phyloP scores from a whole-genome alignment of 1,140 invertebrate species.

The Drosophila prosaltans region DNA sequence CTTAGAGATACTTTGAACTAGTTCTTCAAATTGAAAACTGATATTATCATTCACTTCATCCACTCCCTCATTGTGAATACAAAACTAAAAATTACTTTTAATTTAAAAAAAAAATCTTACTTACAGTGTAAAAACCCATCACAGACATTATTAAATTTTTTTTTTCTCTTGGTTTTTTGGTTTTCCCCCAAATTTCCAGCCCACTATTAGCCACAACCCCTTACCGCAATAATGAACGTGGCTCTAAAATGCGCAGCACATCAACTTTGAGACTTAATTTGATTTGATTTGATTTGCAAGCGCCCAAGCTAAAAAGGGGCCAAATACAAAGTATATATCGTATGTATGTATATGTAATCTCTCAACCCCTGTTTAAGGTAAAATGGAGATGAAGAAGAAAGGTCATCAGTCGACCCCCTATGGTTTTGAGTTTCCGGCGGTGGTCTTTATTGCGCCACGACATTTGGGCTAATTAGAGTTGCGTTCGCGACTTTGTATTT shows the following conservation, averaged over 20 bases:
- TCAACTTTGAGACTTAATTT: conserved; percentile 72
- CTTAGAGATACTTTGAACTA: no score
- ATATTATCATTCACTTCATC: no score
- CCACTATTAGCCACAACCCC: conserved; percentile 2
- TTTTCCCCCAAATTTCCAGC: no score
- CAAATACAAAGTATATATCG: neutral
- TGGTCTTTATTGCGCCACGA: conserved; percentile 57
- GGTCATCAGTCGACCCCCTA: conserved; percentile 13
- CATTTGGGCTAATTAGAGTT: conserved; percentile 67
- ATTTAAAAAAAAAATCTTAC: no score
- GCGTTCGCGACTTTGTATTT: conserved; percentile 58
- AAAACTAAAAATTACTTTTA: no score
- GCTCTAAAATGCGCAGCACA: conserved; percentile 57
- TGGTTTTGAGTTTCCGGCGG: conserved; percentile 41
- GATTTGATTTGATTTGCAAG: conserved; percentile 76
- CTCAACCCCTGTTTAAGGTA: conserved; percentile 1
- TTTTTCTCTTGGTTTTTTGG: no score
- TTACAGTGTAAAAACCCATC: conserved; percentile 14
- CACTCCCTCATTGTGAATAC: no score
- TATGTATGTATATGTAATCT: neutral
- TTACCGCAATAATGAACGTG: conserved; percentile 13
- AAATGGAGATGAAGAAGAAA: neutral
- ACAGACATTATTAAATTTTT: conserved; percentile 51
- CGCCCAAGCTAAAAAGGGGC: conserved; percentile 22
- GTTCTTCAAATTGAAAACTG: no score